Evolutionary conservation across 2,797 vertebrate species (phyloP), one percentile per base, ranked within the genome.

Genomic region (Alfaro cultratus): DNA sequence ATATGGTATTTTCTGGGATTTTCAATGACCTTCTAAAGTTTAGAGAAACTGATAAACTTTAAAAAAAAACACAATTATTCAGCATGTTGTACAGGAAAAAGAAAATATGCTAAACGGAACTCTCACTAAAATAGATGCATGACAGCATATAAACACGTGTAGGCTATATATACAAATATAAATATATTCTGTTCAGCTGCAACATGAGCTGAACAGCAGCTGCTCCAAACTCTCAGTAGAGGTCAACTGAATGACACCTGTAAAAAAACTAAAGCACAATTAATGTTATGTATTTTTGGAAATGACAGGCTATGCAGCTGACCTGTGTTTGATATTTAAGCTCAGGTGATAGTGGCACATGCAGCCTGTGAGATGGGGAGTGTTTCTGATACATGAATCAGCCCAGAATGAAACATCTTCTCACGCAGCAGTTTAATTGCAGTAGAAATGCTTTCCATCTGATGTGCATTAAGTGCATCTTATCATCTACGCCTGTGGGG

Each of bases 241-340:
- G 90, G 88, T 85, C 90, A 83, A 70, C 64, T 88, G 81, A 87
- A 89, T 92, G 91, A 88, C 86, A 85, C 71, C 88, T 89, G 84
- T 75, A 74, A 88, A 62, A 60, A 79, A 83, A 86, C 81, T 71
- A 73, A 57, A 72, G n/a, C 60, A 68, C 88, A 91, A 93, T 92
- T 91, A 92, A 87, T 80, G 90, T 80, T 77, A 80, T 86, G 85
- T 83, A 80, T 51, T 13, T 15, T 21, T 13, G 12, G 72, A 77
- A 81, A 88, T 86, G 87, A 86, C 57, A 41, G 76, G 72, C 76
- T 64, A 75, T 55, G 5, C 11, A 76, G 74, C 81, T 36, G 85
- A 89, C 81, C 79, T 79, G 72, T 21, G 5, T n/a, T 39, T 81
- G 76, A 72, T 18, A 73, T 78, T 84, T 45, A 86, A 83, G 73